Base-by-base conservation (phyloP, 2,888 invertebrate genomes). In the Apocheima hispidaria region DNA sequence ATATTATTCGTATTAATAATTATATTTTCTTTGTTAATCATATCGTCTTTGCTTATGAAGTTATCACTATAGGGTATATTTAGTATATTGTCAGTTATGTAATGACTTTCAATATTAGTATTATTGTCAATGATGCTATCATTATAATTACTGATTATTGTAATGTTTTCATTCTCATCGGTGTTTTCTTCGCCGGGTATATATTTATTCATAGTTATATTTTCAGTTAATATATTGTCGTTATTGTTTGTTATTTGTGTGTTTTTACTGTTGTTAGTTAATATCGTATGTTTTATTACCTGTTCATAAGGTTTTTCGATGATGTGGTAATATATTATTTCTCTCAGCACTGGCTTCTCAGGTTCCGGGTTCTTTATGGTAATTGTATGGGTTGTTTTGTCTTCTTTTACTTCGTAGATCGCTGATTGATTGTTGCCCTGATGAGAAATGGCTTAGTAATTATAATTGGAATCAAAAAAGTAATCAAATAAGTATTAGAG, bases 281-380 rank as follows among this genome's bases (percentile, higher is more conserved):
- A 36, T 23, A 16, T 77, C 54, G 38, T 18, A 16, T 44, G 23
- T 46, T 21, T 23, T 23, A 16, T 54, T 54, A 33, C 35, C 44
- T 44, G 26, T 36, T 64, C 67, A 10, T 75, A 75, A 3, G 83
- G 77, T 12, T 57, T 76, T 20, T 84, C 83, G 2, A 80, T 75
- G 0, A 82, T 49, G 23, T 81, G 83, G 36, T 77, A 81, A 52
- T 78, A 83, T 0, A 78, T 64, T 1, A 83, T 81, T 9, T 83
- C 84, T 30, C 78, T 66, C 1, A 82, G 28, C 0, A 74, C 73
- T 2, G 74, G 75, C 14, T 71, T 69, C 7, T 66, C 68, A 0
- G 70, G 6, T 14, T 74, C 72, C 0, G 79, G 78, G 2, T 69
- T 71, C 0, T 66, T 63, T 9, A 83, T 64, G 0, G 48, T 69